Evolutionary conservation across 2,888 invertebrate species (phyloP).

Genomic region (Parnassius glacialis): DNA sequence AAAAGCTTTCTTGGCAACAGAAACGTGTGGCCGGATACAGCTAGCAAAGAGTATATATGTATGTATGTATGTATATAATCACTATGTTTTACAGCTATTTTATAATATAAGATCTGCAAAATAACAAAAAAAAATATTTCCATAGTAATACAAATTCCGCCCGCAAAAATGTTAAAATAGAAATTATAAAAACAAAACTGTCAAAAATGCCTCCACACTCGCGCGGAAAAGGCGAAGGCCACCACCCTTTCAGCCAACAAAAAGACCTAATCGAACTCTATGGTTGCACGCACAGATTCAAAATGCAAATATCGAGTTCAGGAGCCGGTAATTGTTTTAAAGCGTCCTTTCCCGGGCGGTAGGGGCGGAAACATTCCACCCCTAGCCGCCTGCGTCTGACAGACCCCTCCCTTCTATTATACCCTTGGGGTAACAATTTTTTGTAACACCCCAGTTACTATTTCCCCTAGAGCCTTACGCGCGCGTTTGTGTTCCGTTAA

Average conservation of each 20-base stretch:
- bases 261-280: slow-evolving; percentile 30
- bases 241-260: slow-evolving; percentile 28
- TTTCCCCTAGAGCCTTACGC: slow-evolving; percentile 29
- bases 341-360: slow-evolving; percentile 34
- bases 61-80: too few species aligned
- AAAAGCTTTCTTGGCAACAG: too few species aligned
- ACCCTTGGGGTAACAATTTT: slow-evolving; percentile 64
- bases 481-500: slow-evolving; percentile 17
- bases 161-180: slow-evolving; percentile 4
- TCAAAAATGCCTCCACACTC: slow-evolving; percentile 20
- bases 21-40: too few species aligned
- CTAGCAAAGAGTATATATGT: too few species aligned
- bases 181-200: slow-evolving; percentile 1
- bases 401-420: slow-evolving; percentile 50
- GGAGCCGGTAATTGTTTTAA: slow-evolving; percentile 60
- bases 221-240: slow-evolving; percentile 25
- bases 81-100: too few species aligned
- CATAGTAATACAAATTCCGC: background rate
- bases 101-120: too few species aligned
- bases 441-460: slow-evolving; percentile 61
- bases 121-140: background rate
- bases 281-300: slow-evolving; percentile 33
- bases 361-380: slow-evolving; percentile 42
- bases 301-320: slow-evolving; percentile 52
- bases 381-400: slow-evolving; percentile 58